These are phyloP conservation scores for Amphimallon solstitiale DNA, from an alignment of 2,888 invertebrate genomes.

Conservation along the genomic window DNA sequence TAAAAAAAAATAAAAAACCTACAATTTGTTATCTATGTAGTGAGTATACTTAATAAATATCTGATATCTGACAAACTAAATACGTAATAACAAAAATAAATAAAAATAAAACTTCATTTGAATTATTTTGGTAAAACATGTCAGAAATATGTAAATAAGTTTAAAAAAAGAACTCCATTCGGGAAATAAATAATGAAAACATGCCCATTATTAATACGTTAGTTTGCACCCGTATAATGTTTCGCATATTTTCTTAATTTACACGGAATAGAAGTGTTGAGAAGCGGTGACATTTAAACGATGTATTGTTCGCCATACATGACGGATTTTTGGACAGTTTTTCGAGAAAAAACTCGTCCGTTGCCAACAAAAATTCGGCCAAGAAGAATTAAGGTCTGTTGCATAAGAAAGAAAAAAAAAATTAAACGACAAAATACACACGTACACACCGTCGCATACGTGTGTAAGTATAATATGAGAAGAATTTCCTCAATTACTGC, in stretches of 20 bases:
- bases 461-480: not conserved
- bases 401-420: constrained; percentile 2
- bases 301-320: constrained; percentile 12
- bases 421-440: not conserved
- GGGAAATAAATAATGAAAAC: too few relatives aligned
- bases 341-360: constrained; percentile 10
- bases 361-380: constrained; percentile 27
- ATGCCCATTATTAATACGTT: not conserved
- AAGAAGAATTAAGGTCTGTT: constrained; percentile 23
- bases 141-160: too few relatives aligned
- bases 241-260: constrained; percentile 7
- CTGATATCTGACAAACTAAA: too few relatives aligned
- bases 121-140: too few relatives aligned
- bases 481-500: constrained; percentile 15
- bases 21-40: too few relatives aligned
- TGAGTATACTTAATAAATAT: too few relatives aligned
- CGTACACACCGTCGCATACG: not conserved
- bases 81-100: too few relatives aligned
- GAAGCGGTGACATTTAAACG: constrained; percentile 5
- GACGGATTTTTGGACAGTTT: constrained; percentile 27
- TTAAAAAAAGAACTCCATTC: too few relatives aligned
- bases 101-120: too few relatives aligned
- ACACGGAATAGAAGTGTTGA: constrained; percentile 4
- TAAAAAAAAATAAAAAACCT: too few relatives aligned
- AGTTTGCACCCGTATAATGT: not conserved